phyloP scores from a whole-genome alignment of 2,797 vertebrate species.

The Vultur gryphus region DNA sequence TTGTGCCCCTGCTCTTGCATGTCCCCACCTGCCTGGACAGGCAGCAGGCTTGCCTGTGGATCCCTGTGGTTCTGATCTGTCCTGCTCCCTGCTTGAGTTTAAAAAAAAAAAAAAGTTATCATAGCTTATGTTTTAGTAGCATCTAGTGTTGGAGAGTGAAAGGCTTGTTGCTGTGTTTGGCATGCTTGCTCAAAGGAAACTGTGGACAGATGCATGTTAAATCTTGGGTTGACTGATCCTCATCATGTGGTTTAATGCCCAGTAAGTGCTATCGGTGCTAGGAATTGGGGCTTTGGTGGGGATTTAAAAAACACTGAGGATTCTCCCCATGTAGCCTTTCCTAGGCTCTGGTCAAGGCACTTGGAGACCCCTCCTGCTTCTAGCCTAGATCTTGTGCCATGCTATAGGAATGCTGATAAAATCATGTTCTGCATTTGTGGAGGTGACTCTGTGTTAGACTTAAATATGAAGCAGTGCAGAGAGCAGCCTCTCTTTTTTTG shows the following conservation, averaged over 20 bases:
- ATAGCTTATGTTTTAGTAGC: neutral
- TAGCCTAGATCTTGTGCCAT: rapidly evolving
- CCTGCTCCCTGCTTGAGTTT: neutral
- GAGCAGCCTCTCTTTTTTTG: neutral
- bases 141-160: neutral
- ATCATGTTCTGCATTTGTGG: neutral
- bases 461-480: neutral
- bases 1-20: rapidly evolving
- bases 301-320: neutral
- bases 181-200: neutral
- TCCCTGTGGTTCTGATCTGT: neutral
- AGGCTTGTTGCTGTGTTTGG: neutral
- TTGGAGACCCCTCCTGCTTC: neutral
- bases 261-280: neutral
- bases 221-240: neutral
- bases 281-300: neutral
- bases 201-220: neutral
- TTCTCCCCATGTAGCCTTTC: neutral
- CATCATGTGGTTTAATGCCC: rapidly evolving
- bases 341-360: neutral
- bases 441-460: neutral
- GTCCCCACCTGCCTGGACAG: too few species aligned
- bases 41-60: rapidly evolving
- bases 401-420: neutral
- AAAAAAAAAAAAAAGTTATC: neutral